These are phyloP conservation scores for Dynastes grantii DNA, from an alignment of 2,888 invertebrate species.

Conservation along the genomic window DNA sequence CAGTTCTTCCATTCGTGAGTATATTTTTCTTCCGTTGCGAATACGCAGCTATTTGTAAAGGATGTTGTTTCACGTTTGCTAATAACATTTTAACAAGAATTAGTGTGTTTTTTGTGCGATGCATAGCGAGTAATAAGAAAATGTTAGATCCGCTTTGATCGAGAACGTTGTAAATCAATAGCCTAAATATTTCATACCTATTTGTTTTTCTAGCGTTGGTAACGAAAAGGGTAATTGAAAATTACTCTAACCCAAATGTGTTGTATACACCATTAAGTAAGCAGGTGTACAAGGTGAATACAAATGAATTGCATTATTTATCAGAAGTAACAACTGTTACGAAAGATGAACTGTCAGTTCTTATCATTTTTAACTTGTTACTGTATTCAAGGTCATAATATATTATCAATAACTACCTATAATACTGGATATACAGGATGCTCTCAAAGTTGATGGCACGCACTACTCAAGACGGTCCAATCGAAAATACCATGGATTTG, in stretches of 20 bases:
- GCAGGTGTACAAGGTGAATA: no score
- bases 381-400: no score
- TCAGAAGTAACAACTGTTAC: no score
- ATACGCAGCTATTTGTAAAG: neutral
- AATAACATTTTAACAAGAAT: conserved; percentile 31
- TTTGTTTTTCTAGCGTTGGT: conserved; percentile 9
- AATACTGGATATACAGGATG: no score
- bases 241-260: no score
- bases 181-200: neutral
- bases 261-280: neutral
- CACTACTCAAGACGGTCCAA: no score
- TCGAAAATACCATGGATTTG: no score
- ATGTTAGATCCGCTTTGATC: conserved; percentile 20
- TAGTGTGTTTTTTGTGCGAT: conserved; percentile 5
- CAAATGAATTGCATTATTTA: no score
- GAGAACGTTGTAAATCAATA: neutral
- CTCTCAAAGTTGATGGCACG: no score
- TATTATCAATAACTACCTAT: no score
- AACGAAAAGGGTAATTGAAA: neutral
- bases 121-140: conserved; percentile 22
- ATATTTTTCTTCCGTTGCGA: conserved; percentile 49
- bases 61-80: conserved; percentile 20
- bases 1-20: conserved; percentile 58
- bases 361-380: no score
- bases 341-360: no score